These are phyloP conservation scores for Ectemnius continuus DNA, from an alignment of 2,888 invertebrate genomes.

Conservation along the genomic window DNA sequence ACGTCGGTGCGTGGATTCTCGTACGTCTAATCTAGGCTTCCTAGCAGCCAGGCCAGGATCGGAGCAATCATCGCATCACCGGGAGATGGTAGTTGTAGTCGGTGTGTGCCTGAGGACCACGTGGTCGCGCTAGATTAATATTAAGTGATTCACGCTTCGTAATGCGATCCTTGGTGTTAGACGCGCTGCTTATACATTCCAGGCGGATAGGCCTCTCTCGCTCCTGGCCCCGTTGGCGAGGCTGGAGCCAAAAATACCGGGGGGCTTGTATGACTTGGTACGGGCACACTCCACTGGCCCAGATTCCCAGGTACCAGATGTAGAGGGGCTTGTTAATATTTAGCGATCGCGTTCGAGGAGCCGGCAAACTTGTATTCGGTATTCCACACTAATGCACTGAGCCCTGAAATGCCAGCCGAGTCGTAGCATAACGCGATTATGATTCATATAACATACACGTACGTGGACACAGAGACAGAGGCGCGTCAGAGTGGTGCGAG, in stretches of 20 bases:
- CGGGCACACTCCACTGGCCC: too few species aligned
- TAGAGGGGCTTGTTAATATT: too few species aligned
- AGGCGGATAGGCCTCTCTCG: too few species aligned
- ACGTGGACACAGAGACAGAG: too few species aligned
- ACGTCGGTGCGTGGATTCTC: constrained; percentile 30
- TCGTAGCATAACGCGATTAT: constrained; percentile 28
- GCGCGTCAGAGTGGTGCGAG: constrained; percentile 18
- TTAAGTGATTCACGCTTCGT: constrained; percentile 55
- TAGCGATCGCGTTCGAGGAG: neutral
- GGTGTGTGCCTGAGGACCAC: constrained; percentile 36
- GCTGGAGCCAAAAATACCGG: too few species aligned
- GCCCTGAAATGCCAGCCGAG: neutral
- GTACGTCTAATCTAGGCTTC: constrained; percentile 39
- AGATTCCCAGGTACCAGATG: too few species aligned
- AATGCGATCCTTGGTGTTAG: constrained; percentile 52
- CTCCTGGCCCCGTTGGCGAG: too few species aligned
- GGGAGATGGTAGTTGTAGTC: constrained; percentile 39
- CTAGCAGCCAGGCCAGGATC: constrained; percentile 42
- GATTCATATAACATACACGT: constrained; percentile 46
- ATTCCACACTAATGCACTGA: neutral
- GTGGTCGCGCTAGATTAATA: constrained; percentile 51
- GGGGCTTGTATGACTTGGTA: too few species aligned
- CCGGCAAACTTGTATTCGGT: too few species aligned
- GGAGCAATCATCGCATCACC: constrained; percentile 49
- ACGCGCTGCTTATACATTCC: constrained; percentile 41